phyloP scores from a whole-genome alignment of 2,888 invertebrate species.

The Aporophyla nigra region DNA sequence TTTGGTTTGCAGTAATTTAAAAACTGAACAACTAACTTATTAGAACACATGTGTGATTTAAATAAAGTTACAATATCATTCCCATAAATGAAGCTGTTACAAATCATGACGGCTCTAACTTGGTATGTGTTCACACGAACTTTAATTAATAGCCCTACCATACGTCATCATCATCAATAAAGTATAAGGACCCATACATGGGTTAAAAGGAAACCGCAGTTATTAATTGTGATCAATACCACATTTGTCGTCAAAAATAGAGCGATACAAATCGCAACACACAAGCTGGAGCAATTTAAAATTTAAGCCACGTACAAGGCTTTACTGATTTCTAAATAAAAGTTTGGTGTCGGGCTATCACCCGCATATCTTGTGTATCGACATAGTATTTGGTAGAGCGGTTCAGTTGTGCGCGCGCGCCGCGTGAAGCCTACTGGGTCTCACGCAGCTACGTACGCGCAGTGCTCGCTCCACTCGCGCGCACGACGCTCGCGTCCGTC shows the following conservation, averaged over 20 bases:
- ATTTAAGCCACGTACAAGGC: conserved; percentile 72
- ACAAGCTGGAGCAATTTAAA: conserved; percentile 59
- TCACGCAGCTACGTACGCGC: conserved; percentile 37
- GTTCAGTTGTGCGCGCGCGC: conserved; percentile 67
- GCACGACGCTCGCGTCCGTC: conserved; percentile 73
- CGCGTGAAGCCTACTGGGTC: conserved; percentile 62
- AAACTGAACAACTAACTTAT: conserved; percentile 38
- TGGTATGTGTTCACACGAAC: conserved; percentile 51
- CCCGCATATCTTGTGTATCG: conserved; percentile 69
- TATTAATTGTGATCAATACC: conserved; percentile 49
- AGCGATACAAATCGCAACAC: conserved; percentile 65
- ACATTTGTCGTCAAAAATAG: conserved; percentile 66
- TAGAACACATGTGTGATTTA: conserved; percentile 42
- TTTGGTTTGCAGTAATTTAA: conserved; percentile 42
- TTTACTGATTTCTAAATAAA: conserved; percentile 72
- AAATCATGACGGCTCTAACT: conserved; percentile 37
- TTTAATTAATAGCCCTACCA: conserved; percentile 41
- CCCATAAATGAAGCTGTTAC: conserved; percentile 26
- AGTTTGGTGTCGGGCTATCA: conserved; percentile 68
- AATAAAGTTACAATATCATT: conserved; percentile 39
- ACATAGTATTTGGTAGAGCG: conserved; percentile 63
- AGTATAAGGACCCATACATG: conserved; percentile 18
- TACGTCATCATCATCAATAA: conserved; percentile 39
- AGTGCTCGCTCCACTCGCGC: conserved; percentile 71
- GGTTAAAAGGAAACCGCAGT: conserved; percentile 51